Percentiles rank a stretch among this genome's conserved stretches.
These are phyloP conservation scores for Falco concolor DNA, from an alignment of 2,797 vertebrate species.

Conservation along the genomic window DNA sequence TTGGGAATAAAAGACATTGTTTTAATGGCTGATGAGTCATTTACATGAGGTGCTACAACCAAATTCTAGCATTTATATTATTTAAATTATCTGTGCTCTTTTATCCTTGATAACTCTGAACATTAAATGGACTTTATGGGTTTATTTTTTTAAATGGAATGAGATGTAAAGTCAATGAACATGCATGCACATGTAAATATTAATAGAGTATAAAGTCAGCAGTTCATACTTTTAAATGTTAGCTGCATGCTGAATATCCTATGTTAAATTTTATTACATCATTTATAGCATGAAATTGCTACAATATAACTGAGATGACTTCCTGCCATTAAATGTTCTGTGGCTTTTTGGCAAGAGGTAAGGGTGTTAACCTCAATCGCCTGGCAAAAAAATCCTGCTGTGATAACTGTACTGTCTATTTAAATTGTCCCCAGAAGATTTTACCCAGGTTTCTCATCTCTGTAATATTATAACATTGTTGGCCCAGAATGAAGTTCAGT, in stretches of 20 bases:
- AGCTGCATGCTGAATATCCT: not conserved
- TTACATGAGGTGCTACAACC: not conserved
- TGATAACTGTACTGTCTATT: not conserved
- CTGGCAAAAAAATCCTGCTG: not conserved
- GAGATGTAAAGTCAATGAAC: not conserved
- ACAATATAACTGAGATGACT: not conserved
- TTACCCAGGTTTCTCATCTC: not conserved
- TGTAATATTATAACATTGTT: not conserved
- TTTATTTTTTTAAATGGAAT: conserved; percentile 23
- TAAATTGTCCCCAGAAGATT: not conserved
- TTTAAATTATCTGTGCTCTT: not conserved
- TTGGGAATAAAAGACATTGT: not conserved
- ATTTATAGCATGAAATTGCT: conserved; percentile 7
- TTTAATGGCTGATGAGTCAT: not conserved
- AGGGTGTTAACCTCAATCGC: not conserved
- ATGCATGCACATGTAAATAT: not conserved
- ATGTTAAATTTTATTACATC: conserved; percentile 2
- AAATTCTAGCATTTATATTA: not conserved
- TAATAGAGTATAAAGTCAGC: not conserved
- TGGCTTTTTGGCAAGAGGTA: conserved; percentile 29
- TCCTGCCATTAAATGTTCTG: not conserved
- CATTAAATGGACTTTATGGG: conserved; percentile 22
- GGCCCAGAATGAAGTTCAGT: not conserved
- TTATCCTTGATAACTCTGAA: not conserved
- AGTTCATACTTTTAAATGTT: not conserved